Percentiles rank a stretch among this genome's conserved stretches.
phyloP scores from a whole-genome alignment of 1,140 invertebrate species.

The Acromyrmex echinatior region DNA sequence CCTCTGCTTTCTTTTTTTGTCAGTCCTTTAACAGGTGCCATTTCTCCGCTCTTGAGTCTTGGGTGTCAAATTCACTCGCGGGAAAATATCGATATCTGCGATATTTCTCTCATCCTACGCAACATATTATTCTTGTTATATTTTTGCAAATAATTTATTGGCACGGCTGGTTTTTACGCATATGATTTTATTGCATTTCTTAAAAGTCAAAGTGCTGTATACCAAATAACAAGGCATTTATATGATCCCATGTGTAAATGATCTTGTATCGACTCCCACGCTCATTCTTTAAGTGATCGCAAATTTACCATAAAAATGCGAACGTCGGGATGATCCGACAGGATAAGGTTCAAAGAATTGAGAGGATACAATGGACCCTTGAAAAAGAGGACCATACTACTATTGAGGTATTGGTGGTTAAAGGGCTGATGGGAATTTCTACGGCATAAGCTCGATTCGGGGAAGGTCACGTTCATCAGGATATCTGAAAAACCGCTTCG shows the following conservation, averaged over 20 bases:
- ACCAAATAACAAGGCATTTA: neutral
- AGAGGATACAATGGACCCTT: slow-evolving; percentile 75
- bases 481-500: slow-evolving; percentile 67
- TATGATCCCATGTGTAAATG: slow-evolving; percentile 73
- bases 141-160: slow-evolving; percentile 24
- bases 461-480: slow-evolving; percentile 77
- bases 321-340: slow-evolving; percentile 76
- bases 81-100: slow-evolving; percentile 65
- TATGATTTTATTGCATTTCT: neutral
- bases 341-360: slow-evolving; percentile 65
- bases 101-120: slow-evolving; percentile 1
- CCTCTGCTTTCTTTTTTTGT: slow-evolving; percentile 74
- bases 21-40: slow-evolving; percentile 80
- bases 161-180: neutral
- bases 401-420: slow-evolving; percentile 80
- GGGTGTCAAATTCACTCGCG: slow-evolving; percentile 61
- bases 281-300: slow-evolving; percentile 82
- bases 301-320: slow-evolving; percentile 83
- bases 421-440: slow-evolving; percentile 78
- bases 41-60: slow-evolving; percentile 25
- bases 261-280: slow-evolving; percentile 84
- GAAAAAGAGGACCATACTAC: slow-evolving; percentile 67
- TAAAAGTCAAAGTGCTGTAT: slow-evolving; percentile 2
- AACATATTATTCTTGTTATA: neutral
- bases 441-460: slow-evolving; percentile 75